phyloP scores from a whole-genome alignment of 2,797 vertebrate species.

The Enteromius argenteus region DNA sequence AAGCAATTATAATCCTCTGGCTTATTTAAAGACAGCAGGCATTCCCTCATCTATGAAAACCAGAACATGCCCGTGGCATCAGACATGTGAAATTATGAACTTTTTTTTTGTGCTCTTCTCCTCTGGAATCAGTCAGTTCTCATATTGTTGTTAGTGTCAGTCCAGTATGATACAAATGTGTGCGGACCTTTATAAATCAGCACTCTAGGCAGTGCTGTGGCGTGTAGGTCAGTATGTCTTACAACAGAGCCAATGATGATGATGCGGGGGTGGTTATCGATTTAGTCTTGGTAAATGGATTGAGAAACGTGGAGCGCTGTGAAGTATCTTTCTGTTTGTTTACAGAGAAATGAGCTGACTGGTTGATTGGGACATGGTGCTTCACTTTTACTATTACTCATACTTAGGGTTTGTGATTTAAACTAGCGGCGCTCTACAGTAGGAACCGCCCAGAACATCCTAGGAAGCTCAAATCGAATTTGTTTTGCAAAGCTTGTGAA shows the following conservation, averaged over 20 bases:
- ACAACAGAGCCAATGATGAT: not conserved
- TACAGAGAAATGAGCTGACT: constrained; percentile 51
- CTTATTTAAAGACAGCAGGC: constrained; percentile 73
- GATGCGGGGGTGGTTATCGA: constrained; percentile 5
- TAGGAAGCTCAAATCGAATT: not conserved
- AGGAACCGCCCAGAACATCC: not conserved
- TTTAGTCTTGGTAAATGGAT: constrained; percentile 42
- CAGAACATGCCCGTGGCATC: constrained; percentile 63
- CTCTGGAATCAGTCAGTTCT: constrained; percentile 1
- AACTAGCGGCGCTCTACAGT: not conserved
- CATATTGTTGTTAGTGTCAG: constrained; percentile 20
- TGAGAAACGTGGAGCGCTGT: constrained; percentile 10
- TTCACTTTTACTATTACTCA: constrained; percentile 19
- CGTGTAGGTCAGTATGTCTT: constrained; percentile 3
- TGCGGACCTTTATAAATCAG: constrained; percentile 7
- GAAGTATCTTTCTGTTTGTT: constrained; percentile 53
- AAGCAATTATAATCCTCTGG: constrained; percentile 68
- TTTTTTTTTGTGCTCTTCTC: not conserved
- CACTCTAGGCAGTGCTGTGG: not conserved
- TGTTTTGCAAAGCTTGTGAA: not conserved
- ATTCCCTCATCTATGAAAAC: constrained; percentile 57
- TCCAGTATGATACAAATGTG: not conserved
- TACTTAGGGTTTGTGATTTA: not conserved
- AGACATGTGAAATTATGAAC: not conserved
- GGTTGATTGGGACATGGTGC: constrained; percentile 29